Conservation (phyloP, 2,888 invertebrate genomes). For the Melanostoma mellinum region DNA sequence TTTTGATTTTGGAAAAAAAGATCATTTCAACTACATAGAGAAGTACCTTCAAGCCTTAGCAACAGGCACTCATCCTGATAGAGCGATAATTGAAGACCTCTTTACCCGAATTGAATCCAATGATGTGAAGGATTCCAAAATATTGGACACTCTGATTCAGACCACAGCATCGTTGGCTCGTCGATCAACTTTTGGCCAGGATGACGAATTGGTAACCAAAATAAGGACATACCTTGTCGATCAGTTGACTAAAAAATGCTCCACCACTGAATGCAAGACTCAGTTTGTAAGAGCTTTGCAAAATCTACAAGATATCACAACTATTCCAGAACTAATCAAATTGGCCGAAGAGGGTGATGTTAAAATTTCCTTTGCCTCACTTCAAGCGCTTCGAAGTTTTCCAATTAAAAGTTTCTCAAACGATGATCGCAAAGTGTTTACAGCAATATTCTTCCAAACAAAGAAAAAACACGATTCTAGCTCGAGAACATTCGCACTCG, state of each 20-base stretch:
- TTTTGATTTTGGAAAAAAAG: slow-evolving; percentile 83
- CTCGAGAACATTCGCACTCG: slow-evolving; percentile 87
- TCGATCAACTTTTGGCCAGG: slow-evolving; percentile 80
- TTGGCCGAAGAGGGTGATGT: slow-evolving; percentile 83
- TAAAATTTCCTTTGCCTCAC: slow-evolving; percentile 85
- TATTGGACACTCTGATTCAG: slow-evolving; percentile 87
- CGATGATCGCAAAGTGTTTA: slow-evolving; percentile 82
- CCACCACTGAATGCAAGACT: slow-evolving; percentile 84
- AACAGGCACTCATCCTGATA: slow-evolving; percentile 86
- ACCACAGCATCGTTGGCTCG: slow-evolving; percentile 86
- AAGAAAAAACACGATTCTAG: slow-evolving; percentile 86
- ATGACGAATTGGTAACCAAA: slow-evolving; percentile 74
- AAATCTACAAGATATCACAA: slow-evolving; percentile 85
- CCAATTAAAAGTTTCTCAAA: slow-evolving; percentile 79
- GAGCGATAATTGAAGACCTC: slow-evolving; percentile 82
- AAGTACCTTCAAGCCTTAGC: slow-evolving; percentile 89
- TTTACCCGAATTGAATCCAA: slow-evolving; percentile 77
- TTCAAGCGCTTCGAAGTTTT: slow-evolving; percentile 86
- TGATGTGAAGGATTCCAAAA: slow-evolving; percentile 83
- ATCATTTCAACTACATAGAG: slow-evolving; percentile 85
- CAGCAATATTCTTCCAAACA: slow-evolving; percentile 85
- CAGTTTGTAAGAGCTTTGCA: slow-evolving; percentile 87
- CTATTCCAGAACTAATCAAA: slow-evolving; percentile 85
- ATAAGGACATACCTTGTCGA: slow-evolving; percentile 80
- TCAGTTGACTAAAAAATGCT: slow-evolving; percentile 82